phyloP scores from a whole-genome alignment of 37 sponge, comb jelly and placozoan species.

The Sycon ciliatum region DNA sequence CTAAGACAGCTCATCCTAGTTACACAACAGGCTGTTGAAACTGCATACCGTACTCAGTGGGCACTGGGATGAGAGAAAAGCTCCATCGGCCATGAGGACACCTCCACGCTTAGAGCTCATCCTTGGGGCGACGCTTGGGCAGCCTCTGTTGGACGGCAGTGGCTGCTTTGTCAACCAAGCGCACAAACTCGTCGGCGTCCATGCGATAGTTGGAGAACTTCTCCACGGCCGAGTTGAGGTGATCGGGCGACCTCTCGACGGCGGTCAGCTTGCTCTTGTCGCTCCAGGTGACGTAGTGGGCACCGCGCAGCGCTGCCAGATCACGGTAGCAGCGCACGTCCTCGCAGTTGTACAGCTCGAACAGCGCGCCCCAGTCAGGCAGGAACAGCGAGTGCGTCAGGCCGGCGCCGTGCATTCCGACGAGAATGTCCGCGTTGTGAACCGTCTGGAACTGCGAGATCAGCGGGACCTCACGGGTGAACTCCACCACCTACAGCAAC shows the following conservation, averaged over 20 bases:
- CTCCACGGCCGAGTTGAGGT: background rate
- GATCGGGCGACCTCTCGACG: too few relatives aligned
- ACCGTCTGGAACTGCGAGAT: slow-evolving; percentile 27
- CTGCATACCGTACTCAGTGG: too few relatives aligned
- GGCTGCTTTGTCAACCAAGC: slow-evolving; percentile 41
- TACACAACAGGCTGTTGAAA: too few relatives aligned
- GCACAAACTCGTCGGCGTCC: slow-evolving; percentile 69
- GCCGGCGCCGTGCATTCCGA: slow-evolving; percentile 89
- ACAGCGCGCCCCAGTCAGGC: slow-evolving; percentile 80
- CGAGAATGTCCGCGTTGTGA: slow-evolving; percentile 76
- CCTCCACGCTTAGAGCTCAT: too few relatives aligned
- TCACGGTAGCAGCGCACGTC: slow-evolving; percentile 78
- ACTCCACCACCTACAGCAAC: background rate
- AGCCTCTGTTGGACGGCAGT: slow-evolving; percentile 37
- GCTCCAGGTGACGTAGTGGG: slow-evolving; percentile 75
- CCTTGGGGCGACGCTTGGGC: too few relatives aligned
- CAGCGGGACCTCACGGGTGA: background rate
- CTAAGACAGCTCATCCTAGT: too few relatives aligned
- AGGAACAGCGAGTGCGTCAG: slow-evolving; percentile 80
- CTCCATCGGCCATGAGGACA: too few relatives aligned
- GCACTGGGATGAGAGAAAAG: too few relatives aligned
- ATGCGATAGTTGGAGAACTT: slow-evolving; percentile 87
- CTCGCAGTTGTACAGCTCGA: slow-evolving; percentile 85
- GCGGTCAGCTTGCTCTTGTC: slow-evolving; percentile 18
- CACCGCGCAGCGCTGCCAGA: slow-evolving; percentile 74